Evolutionary conservation across 2,888 invertebrate genomes (phyloP).

Genomic region (Ditula angustiorana): DNA sequence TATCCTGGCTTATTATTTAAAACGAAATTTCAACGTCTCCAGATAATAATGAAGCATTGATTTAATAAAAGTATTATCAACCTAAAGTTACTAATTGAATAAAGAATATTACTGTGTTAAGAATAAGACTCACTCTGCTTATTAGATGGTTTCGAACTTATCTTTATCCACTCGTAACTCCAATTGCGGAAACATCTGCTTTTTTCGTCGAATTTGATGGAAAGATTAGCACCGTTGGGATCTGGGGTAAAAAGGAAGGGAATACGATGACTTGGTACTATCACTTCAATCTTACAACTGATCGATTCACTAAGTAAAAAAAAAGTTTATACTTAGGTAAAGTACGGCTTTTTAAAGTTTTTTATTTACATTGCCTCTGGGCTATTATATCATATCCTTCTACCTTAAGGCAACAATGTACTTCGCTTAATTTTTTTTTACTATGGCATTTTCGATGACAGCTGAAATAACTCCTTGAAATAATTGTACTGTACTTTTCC

Average conservation of each 20-base stretch:
- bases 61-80: neutral
- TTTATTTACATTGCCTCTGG: too few relatives aligned
- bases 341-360: too few relatives aligned
- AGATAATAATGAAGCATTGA: neutral
- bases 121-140: neutral
- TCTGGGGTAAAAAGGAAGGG: neutral
- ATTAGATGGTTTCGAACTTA: neutral
- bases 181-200: neutral
- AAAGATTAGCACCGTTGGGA: neutral
- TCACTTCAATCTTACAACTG: too few relatives aligned
- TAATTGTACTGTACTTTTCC: too few relatives aligned
- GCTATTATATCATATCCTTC: too few relatives aligned
- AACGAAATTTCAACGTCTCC: neutral
- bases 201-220: neutral
- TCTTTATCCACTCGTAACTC: neutral
- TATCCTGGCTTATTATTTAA: constrained; percentile 1
- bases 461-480: too few relatives aligned
- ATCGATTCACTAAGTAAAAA: too few relatives aligned
- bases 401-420: too few relatives aligned
- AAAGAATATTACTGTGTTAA: neutral
- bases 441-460: too few relatives aligned
- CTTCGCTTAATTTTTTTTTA: too few relatives aligned
- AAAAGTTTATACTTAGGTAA: too few relatives aligned
- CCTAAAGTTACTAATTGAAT: neutral
- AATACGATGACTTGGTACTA: too few relatives aligned